phyloP scores from a whole-genome alignment of 2,888 invertebrate species.

The Idaea dimidiata region DNA sequence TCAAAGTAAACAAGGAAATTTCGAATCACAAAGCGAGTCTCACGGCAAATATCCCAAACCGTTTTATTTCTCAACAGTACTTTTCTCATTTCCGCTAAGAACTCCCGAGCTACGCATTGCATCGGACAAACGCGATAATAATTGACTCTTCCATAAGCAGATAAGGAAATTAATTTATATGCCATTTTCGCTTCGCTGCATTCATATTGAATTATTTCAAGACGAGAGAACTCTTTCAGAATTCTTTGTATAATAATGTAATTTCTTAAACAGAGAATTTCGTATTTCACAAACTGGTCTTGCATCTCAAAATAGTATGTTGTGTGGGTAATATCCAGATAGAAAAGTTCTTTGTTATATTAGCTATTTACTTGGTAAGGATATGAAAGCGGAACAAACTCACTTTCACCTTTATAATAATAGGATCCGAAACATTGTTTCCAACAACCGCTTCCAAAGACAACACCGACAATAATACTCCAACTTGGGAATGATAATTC shows the following conservation, averaged over 20 bases:
- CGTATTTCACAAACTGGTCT: not conserved
- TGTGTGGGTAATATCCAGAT: not conserved
- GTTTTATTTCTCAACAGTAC: not conserved
- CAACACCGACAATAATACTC: slow-evolving; percentile 1
- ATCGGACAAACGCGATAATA: slow-evolving; percentile 8
- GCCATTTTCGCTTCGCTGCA: not conserved
- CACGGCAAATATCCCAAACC: not conserved
- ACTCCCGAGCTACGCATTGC: not conserved
- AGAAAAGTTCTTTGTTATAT: not conserved
- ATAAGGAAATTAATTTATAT: slow-evolving; percentile 12
- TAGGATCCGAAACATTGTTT: slow-evolving; percentile 1
- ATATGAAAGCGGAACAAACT: not conserved
- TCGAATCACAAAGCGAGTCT: too few relatives aligned
- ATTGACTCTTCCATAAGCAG: slow-evolving; percentile 11
- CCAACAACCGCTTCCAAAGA: slow-evolving; percentile 1
- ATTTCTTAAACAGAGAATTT: not conserved
- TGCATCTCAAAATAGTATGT: not conserved
- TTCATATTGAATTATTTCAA: slow-evolving; percentile 4
- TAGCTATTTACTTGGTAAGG: not conserved
- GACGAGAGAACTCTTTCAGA: not conserved
- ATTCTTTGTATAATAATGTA: not conserved
- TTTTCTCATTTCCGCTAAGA: not conserved
- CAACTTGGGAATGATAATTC: not conserved
- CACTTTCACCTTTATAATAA: slow-evolving; percentile 1
- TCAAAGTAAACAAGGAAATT: too few relatives aligned